Percentiles rank a stretch among this genome's conserved stretches.
Conservation (phyloP, 2,113 vertebrate species). For the Chamaetylas fuelleborni region DNA sequence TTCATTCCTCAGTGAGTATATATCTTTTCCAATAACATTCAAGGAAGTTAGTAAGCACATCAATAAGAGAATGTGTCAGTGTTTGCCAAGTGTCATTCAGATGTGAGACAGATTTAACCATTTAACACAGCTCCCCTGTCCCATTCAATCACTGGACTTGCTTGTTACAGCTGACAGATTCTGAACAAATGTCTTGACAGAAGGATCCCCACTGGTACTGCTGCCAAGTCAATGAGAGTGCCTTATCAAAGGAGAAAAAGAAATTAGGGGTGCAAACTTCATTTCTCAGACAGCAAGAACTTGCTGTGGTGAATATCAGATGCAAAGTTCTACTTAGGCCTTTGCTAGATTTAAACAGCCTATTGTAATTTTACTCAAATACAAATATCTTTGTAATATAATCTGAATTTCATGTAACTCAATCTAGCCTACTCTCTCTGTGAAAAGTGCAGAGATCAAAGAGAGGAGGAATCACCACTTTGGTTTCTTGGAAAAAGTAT, state of each 20-base stretch:
- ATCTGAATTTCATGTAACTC: neutral
- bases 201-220: neutral
- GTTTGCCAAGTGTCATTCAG: conserved; percentile 12
- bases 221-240: neutral
- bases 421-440: neutral
- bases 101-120: neutral
- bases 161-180: conserved; percentile 7
- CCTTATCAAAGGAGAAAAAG: neutral
- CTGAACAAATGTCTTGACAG: conserved; percentile 10
- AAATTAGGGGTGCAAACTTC: neutral
- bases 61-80: neutral
- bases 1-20: neutral
- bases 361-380: neutral
- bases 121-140: conserved; percentile 9
- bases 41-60: conserved; percentile 19
- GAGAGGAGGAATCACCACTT: neutral
- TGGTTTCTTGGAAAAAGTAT: neutral
- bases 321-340: neutral
- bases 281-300: neutral
- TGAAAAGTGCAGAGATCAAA: neutral
- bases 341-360: neutral
- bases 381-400: neutral
- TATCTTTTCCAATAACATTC: conserved; percentile 1
- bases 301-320: neutral
- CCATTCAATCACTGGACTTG: neutral